Conservation (phyloP, 64 coral and sea anemone genomes). For the Stichodactyla mertensii region DNA sequence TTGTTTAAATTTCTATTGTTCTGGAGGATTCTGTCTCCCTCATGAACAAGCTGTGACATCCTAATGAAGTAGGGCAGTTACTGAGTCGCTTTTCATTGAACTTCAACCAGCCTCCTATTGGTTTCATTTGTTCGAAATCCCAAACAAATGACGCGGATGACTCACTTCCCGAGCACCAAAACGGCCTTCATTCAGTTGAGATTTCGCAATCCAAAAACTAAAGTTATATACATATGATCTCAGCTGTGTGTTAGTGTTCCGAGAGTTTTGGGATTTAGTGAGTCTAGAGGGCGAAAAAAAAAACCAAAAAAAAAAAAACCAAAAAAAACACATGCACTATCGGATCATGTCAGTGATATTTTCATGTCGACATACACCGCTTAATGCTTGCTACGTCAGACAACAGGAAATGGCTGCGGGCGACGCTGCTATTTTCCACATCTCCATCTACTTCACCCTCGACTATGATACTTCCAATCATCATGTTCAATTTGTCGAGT, state of each 20-base stretch:
- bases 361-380: not conserved
- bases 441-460: not conserved
- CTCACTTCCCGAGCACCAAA: no score
- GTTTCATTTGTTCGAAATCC: no score
- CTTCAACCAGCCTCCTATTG: no score
- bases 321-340: constrained; percentile 3
- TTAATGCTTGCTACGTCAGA: not conserved
- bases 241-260: not conserved
- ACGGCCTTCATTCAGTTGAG: no score
- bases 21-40: no score
- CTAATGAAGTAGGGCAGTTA: no score
- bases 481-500: not conserved
- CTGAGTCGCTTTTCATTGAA: no score
- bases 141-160: not conserved
- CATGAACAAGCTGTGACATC: no score
- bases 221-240: not conserved
- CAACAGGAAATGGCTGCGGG: not conserved
- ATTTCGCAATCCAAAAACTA: not conserved
- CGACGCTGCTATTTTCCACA: not conserved
- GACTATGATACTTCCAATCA: not conserved
- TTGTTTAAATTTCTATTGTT: no score
- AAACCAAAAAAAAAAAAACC: no score
- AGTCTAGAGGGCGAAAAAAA: not conserved
- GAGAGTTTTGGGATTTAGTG: not conserved
- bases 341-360: not conserved